A percentile compares a stretch with the other conserved stretches of the same genome.
These are phyloP conservation scores for Calephelis perditalis DNA, from an alignment of 2,888 invertebrate species.

Conservation along the genomic window DNA sequence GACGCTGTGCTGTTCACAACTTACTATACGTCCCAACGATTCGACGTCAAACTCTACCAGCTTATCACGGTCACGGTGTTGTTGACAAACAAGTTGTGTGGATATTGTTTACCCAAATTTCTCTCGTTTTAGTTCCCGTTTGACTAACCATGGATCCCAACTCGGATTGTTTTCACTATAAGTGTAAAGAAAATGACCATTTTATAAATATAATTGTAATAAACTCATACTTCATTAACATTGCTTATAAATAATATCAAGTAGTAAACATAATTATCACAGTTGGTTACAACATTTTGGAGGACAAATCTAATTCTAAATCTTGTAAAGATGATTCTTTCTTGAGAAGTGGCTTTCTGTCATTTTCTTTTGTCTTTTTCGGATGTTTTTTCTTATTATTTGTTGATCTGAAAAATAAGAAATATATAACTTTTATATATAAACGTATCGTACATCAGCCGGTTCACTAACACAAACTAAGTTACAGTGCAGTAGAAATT, in stretches of 20 bases:
- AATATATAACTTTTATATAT: conserved; percentile 7
- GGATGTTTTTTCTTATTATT: conserved; percentile 78
- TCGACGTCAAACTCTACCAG: no score
- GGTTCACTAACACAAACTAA: no score
- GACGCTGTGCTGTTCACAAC: no score
- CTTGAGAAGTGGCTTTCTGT: conserved; percentile 75
- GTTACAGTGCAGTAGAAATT: no score
- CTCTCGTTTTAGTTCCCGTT: no score
- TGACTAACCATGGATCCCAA: no score
- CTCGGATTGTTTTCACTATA: background rate
- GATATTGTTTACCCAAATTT: no score
- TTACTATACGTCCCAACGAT: no score
- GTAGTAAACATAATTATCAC: conserved; percentile 50
- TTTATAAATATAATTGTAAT: conserved; percentile 52
- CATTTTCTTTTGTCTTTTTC: conserved; percentile 79
- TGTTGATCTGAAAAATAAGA: conserved; percentile 38
- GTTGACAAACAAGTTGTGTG: no score
- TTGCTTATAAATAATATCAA: conserved; percentile 41
- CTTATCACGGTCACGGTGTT: no score
- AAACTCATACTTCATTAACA: conserved; percentile 50
- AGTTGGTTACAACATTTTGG: conserved; percentile 71
- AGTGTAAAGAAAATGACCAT: background rate
- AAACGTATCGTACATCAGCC: no score
- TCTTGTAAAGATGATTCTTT: conserved; percentile 74
- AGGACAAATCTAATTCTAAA: conserved; percentile 63